Evolutionary conservation across 1,140 invertebrate genomes (phyloP).

Genomic region (Cyrtorhinus lividipennis): DNA sequence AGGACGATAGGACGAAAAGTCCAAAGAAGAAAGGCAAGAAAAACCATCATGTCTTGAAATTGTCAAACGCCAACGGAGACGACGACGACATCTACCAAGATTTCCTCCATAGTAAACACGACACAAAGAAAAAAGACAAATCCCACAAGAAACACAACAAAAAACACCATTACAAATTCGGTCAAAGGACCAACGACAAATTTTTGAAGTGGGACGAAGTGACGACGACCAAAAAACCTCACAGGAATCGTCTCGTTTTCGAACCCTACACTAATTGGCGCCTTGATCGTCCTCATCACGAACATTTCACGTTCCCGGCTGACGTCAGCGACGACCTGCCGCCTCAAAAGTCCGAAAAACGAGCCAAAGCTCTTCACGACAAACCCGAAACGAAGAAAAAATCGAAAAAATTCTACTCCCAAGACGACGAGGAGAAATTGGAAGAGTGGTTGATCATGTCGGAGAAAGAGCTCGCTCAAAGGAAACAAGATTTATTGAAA

Average conservation of each 20-base stretch:
- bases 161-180: background rate
- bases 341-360: background rate
- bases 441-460: constrained; percentile 20
- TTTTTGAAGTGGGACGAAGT: constrained; percentile 2
- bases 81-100: constrained; percentile 13
- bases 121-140: background rate
- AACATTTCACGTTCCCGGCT: constrained; percentile 3
- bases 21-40: constrained; percentile 1
- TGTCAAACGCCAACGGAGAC: background rate
- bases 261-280: background rate
- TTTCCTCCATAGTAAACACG: background rate
- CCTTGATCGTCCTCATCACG: constrained; percentile 11
- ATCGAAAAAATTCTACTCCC: background rate
- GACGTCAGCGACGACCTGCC: background rate
- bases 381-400: constrained; percentile 2
- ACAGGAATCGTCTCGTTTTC: background rate
- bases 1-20: constrained; percentile 8
- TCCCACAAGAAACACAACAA: background rate
- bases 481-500: constrained; percentile 22
- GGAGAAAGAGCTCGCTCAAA: constrained; percentile 19
- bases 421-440: constrained; percentile 20
- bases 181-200: constrained; percentile 6
- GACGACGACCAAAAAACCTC: constrained; percentile 12
- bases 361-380: constrained; percentile 4
- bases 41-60: constrained; percentile 13